Base-by-base conservation (phyloP, 2,113 vertebrate species). In the Psilopsiagon aurifrons region DNA sequence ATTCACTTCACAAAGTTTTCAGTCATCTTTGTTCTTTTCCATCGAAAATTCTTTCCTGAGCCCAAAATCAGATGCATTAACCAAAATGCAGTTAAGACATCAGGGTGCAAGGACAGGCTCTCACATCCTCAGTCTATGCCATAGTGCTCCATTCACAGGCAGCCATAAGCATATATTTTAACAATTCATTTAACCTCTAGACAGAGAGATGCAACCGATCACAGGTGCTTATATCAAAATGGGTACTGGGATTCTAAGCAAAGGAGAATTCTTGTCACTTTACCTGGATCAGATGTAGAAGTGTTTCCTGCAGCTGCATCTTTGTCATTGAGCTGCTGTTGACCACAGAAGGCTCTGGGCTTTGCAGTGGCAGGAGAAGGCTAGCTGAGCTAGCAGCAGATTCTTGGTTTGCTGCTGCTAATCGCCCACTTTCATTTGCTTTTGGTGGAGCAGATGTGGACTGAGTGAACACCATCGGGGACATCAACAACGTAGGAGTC, bases 261-360 rank as follows among this genome's bases (percentile, higher is more conserved):
- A 6, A 17, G 29, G 15, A 49, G 39, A 77, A 6, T 6, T 44
- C 1, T 2, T 4, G 55, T n/a, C 3, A 1, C 19, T 18, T 94
- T 94, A 99, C 99, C 99, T 98, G 98, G 59, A 99, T 97, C 85
- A 99, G 98, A 94, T 98, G 97, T 15, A 99, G 96, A 28, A 99
- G 98, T 0, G 98, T 98, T 78, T 98, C 98, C 95, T 99, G 99
- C n/a, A 99, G 98, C 95, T 99, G 99, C 59, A 76, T 82, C 97
- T 97, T 99, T 8, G 97, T 98, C 69, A 99, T 95, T 7, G 97
- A 94, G 69, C 75, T 69, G 94, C 86, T 78, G 82, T 51, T 67
- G 75, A 39, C 19, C 37, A 20, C 13, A 1, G 94, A 6, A 2
- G 97, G 37, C 88, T 98, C 97, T 0, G 95, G 80, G n/a, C 77